Base-by-base conservation (phyloP, 2,797 vertebrate genomes). In the Masticophis lateralis region DNA sequence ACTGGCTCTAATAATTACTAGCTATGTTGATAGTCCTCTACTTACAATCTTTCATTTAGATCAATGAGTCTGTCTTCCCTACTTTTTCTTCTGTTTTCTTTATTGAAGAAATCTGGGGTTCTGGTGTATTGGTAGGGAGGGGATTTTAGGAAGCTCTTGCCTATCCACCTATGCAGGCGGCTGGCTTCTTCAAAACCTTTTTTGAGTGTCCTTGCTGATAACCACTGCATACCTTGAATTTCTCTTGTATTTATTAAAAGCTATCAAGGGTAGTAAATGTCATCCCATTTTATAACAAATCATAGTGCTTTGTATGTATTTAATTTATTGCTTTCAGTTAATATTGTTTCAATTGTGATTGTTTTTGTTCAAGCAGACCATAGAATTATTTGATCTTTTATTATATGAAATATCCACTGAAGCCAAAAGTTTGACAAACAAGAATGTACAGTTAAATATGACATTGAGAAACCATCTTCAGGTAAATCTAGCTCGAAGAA, bases 391-490 rank as follows among this genome's bases (percentile, higher is more conserved):
- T 97, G 97, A 98, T 96, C 97, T 96, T 87, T 98, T 99, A 97
- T 97, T 99, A 95, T 97, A 96, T 96, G 98, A 99, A 96, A 97
- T 99, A 93, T 97, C 97, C 91, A 97, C 95, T 6, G 98, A 99
- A 95, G 98, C 98, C 28, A 98, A 97, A 94, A 98, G 96, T 53
- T 97, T 99, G 88, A 98, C 98, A 89, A 98, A 98, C 97, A 98
- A 99, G 96, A 99, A 98, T 95, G 97, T 96, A 43, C 98, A 98
- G 93, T 92, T 99, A 51, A 97, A 98, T 95, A 93, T 95, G 59
- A 98, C 97, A 51, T 92, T 99, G 14, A 98, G 99, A 96, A 98
- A 97, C 93, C 98, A 98, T 96, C 96, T 99, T 1, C 98, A 99
- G 98, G 99, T 98, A 97, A 96, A 97, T 96, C 32, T 79, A 28